Conservation (phyloP, 2,797 vertebrate genomes). For the Melanotaenia pygmaea region DNA sequence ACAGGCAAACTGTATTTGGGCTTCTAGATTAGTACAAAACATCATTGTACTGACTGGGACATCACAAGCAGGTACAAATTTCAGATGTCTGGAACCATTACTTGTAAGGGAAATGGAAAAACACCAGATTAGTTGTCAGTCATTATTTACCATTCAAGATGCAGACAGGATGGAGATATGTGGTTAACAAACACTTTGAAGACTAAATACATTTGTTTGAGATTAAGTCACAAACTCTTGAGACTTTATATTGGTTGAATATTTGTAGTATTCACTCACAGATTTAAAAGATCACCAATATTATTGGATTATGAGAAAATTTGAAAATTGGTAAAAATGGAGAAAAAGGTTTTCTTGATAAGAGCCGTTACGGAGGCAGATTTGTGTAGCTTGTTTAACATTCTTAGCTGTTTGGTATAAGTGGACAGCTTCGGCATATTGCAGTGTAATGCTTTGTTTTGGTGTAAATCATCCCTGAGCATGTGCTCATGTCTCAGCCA, state of each 20-base stretch:
- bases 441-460: constrained; percentile 21
- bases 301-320: background rate
- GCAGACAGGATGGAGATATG: background rate
- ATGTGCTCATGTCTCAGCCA: constrained; percentile 19
- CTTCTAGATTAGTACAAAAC: background rate
- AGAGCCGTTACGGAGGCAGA: too few species aligned
- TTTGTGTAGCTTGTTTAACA: background rate
- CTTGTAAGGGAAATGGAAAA: background rate
- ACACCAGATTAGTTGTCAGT: background rate
- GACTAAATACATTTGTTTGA: background rate
- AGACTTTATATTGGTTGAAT: background rate
- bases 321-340: background rate
- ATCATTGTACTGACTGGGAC: background rate
- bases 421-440: background rate
- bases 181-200: background rate
- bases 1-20: background rate
- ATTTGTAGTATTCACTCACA: background rate
- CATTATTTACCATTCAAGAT: background rate
- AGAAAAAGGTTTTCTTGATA: background rate
- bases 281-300: too few species aligned
- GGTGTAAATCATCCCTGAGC: constrained; percentile 5
- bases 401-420: background rate
- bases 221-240: background rate
- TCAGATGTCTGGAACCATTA: background rate
- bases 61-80: background rate